phyloP scores from a whole-genome alignment of 2,113 vertebrate genomes.

The Pelmatolapia mariae region DNA sequence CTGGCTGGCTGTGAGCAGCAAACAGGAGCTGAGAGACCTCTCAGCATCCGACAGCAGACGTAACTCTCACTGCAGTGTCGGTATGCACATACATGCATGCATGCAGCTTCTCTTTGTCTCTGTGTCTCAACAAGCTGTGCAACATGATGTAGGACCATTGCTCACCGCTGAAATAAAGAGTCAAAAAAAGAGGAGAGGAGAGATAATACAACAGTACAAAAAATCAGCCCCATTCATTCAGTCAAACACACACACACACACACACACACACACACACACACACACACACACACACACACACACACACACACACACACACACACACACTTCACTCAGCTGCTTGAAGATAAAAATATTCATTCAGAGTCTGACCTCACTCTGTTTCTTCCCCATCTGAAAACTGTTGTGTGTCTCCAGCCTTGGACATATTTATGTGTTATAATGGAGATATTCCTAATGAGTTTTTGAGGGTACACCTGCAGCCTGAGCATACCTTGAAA shows the following conservation, averaged over 20 bases:
- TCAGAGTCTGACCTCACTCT: background rate
- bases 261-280: too few relatives aligned
- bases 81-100: background rate
- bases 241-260: too few relatives aligned
- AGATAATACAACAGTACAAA: background rate
- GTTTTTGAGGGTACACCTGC: background rate
- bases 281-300: too few relatives aligned
- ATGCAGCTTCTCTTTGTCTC: background rate
- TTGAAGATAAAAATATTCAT: background rate
- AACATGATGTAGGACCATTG: background rate
- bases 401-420: background rate
- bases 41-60: background rate
- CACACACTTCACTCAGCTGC: background rate
- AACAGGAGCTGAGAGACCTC: background rate
- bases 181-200: background rate
- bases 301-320: background rate
- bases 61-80: background rate
- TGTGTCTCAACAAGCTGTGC: background rate
- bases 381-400: background rate
- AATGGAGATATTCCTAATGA: background rate
- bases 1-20: background rate
- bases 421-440: background rate
- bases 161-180: background rate
- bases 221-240: background rate
- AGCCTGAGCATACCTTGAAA: background rate